phyloP scores from a whole-genome alignment of 2,888 invertebrate genomes.

The Andrena minutula region DNA sequence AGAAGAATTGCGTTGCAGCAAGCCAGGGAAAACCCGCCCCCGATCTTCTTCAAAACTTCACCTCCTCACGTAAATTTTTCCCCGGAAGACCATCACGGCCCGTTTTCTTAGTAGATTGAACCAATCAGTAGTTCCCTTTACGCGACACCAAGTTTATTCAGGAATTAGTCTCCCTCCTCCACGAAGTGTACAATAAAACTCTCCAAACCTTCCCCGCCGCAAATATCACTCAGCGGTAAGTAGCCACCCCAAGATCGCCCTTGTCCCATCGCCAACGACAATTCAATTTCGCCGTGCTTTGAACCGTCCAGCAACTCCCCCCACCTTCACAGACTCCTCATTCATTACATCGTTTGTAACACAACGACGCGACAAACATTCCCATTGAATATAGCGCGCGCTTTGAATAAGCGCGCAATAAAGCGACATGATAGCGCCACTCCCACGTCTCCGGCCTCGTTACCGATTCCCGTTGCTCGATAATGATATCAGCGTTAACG shows the following conservation, averaged over 20 bases:
- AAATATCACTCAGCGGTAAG: background rate
- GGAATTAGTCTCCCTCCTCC: background rate
- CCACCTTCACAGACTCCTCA: too few species aligned
- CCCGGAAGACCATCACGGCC: background rate
- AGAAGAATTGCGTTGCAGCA: background rate
- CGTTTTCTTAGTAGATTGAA: slow-evolving; percentile 6
- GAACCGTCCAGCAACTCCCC: background rate
- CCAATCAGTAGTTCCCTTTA: background rate
- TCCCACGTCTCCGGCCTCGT: background rate
- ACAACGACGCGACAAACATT: too few species aligned
- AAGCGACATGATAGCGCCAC: too few species aligned
- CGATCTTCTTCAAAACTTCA: background rate
- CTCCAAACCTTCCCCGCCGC: background rate
- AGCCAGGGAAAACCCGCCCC: background rate
- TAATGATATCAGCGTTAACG: slow-evolving; percentile 5
- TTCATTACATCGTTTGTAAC: too few species aligned
- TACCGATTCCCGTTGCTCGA: slow-evolving; percentile 6
- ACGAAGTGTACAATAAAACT: background rate
- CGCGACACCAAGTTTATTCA: background rate
- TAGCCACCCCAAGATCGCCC: background rate
- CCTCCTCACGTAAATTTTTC: background rate
- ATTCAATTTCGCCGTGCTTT: background rate
- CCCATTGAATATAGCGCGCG: too few species aligned
- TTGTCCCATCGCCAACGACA: background rate
- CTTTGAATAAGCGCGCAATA: too few species aligned